These are phyloP conservation scores for Venusia cambrica DNA, from an alignment of 2,888 invertebrate genomes.

Conservation along the genomic window DNA sequence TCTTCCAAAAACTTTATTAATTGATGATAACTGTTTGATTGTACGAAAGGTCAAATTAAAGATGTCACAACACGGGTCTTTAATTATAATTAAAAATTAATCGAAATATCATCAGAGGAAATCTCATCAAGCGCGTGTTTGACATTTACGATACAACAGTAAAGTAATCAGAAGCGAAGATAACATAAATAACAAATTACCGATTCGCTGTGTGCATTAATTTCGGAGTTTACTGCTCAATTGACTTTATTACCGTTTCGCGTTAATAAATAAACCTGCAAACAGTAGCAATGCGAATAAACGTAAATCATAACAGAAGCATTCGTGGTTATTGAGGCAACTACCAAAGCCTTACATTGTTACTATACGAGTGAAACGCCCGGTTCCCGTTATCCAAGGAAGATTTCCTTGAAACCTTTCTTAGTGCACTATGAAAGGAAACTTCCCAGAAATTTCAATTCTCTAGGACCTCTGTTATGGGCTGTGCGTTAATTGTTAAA, in stretches of 20 bases:
- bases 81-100: conserved; percentile 23
- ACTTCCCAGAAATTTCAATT: too few relatives aligned
- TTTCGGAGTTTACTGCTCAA: conserved; percentile 36
- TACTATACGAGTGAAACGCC: too few relatives aligned
- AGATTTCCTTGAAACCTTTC: too few relatives aligned
- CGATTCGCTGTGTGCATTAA: conserved; percentile 32
- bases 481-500: too few relatives aligned
- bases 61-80: conserved; percentile 27
- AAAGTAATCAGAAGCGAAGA: conserved; percentile 25
- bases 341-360: conserved; percentile 12
- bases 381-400: too few relatives aligned
- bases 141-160: conserved; percentile 23
- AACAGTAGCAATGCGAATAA: conserved; percentile 33
- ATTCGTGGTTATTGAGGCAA: conserved; percentile 3
- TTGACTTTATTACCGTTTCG: conserved; percentile 40
- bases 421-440: too few relatives aligned
- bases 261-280: conserved; percentile 37
- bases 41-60: conserved; percentile 25
- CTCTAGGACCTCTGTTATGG: too few relatives aligned
- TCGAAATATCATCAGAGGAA: conserved; percentile 22
- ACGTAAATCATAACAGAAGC: conserved; percentile 26
- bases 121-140: conserved; percentile 26
- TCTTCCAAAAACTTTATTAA: conserved; percentile 24
- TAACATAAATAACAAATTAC: conserved; percentile 34
- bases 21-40: conserved; percentile 22